Evolutionary conservation across 64 coral and sea anemone species (phyloP), one percentile per base, ranked within the genome.

Genomic region (Acropora yongei): DNA sequence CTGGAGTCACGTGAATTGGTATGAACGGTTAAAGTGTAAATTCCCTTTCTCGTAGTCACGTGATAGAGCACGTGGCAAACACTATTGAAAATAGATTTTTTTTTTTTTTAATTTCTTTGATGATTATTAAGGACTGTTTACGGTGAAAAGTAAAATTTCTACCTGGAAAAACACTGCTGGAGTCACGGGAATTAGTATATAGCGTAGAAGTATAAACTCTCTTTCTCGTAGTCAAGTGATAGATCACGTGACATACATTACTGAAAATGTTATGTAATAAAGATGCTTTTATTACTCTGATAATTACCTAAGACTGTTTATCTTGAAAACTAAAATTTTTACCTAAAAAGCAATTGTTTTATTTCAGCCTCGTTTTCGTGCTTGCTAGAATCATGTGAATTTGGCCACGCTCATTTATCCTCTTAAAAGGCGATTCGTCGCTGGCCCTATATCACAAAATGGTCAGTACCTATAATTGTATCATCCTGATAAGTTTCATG

Each of bases 251-350:
- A 53, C 50, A 53, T 53, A 53, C 50, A 53, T 53, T 53, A 53
- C 50, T 53, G 50, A 53, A 67, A 67, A 67, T 67, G 9, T 67
- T 67, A 67, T 67, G 63, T 13, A 67, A 67, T 67, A 67, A 67
- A 67, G 63, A 67, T 67, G 63, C 63, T 67, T 67, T 67, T 67
- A 67, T 67, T 67, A 67, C 63, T 67, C 63, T 67, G 63, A 67
- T 67, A 67, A 67, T 67, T 67, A 67, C 63, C 63, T 14, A 67
- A 18, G 63, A 67, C 63, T 67, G 63, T 67, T 12, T 67, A 67
- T 67, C 16, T 11, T 67, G 63, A 67, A 67, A 67, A 67, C 63
- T 67, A 67, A 67, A 67, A 67, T 67, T 67, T 67, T 67, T 67
- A 66, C 63, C 63, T 67, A 67, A 67, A 67, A 67, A 67, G 16